Percentiles rank a stretch among this genome's conserved stretches.
These are phyloP conservation scores for Dasysyrphus albostriatus DNA, from an alignment of 2,888 invertebrate genomes.

Conservation along the genomic window DNA sequence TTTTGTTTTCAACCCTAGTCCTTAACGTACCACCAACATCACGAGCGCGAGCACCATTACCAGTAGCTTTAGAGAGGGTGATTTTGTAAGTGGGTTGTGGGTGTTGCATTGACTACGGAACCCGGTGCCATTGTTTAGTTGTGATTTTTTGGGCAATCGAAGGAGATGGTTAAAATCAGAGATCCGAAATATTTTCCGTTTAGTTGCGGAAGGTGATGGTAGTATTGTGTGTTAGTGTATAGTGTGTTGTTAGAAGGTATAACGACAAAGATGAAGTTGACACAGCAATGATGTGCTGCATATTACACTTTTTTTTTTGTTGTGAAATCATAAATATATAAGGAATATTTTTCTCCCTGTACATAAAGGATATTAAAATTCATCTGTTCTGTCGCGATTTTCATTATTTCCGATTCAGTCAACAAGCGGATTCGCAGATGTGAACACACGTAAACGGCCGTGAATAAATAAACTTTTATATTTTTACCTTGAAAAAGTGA, in stretches of 20 bases:
- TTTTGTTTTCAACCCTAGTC: slow-evolving; percentile 73
- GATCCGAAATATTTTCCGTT: slow-evolving; percentile 70
- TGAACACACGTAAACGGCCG: slow-evolving; percentile 57
- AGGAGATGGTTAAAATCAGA: slow-evolving; percentile 63
- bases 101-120: slow-evolving; percentile 64
- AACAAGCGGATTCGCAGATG: slow-evolving; percentile 64
- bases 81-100: slow-evolving; percentile 21
- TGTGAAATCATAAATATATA: slow-evolving; percentile 72
- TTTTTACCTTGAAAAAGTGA: neutral
- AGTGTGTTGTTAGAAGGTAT: slow-evolving; percentile 28
- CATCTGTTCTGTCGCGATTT: slow-evolving; percentile 66
- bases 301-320: slow-evolving; percentile 53
- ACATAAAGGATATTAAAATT: slow-evolving; percentile 72
- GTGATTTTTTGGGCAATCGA: slow-evolving; percentile 69
- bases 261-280: slow-evolving; percentile 57
- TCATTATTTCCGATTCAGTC: slow-evolving; percentile 72
- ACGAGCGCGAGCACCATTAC: slow-evolving; percentile 21
- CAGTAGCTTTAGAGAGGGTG: slow-evolving; percentile 32
- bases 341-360: slow-evolving; percentile 45
- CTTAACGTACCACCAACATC: slow-evolving; percentile 18
- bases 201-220: slow-evolving; percentile 67
- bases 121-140: slow-evolving; percentile 64
- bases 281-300: slow-evolving; percentile 66
- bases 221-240: slow-evolving; percentile 44
- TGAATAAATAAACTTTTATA: slow-evolving; percentile 22